These are phyloP conservation scores for Cephus sareptanus DNA, from an alignment of 2,888 invertebrate species.

Conservation along the genomic window DNA sequence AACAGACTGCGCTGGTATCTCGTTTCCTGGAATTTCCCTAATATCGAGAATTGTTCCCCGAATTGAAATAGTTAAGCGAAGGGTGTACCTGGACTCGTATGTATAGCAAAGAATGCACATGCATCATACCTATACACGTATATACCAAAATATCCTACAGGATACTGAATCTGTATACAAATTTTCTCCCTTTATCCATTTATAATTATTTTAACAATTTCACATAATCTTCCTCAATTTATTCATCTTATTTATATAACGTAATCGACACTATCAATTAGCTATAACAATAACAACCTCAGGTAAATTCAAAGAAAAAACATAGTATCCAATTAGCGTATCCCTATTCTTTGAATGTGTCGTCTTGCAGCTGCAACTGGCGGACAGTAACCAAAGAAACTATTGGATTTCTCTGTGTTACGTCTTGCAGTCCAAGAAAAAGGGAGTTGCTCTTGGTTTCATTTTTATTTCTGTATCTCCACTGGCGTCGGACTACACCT, in stretches of 20 bases:
- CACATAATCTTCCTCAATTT: neutral
- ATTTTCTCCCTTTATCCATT: neutral
- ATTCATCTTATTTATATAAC: neutral
- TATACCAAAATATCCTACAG: neutral
- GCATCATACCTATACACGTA: neutral
- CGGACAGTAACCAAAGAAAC: constrained; percentile 48
- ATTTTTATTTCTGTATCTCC: neutral
- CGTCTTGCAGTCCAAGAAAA: neutral
- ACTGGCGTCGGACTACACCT: neutral
- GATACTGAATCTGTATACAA: no score
- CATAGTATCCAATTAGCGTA: neutral
- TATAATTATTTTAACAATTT: neutral
- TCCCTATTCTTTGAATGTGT: neutral
- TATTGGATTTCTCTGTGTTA: constrained; percentile 45
- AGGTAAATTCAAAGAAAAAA: neutral
- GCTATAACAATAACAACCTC: no score
- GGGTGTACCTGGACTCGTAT: neutral
- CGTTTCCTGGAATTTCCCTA: constrained; percentile 37
- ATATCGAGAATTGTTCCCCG: constrained; percentile 50
- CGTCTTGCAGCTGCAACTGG: constrained; percentile 40
- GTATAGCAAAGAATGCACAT: neutral
- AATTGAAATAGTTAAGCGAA: constrained; percentile 49
- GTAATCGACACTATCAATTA: neutral
- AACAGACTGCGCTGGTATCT: neutral
- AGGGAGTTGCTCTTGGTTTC: neutral